Conservation (phyloP, 53 echinoderm and acorn worm genomes). For the Stichopus horrens region DNA sequence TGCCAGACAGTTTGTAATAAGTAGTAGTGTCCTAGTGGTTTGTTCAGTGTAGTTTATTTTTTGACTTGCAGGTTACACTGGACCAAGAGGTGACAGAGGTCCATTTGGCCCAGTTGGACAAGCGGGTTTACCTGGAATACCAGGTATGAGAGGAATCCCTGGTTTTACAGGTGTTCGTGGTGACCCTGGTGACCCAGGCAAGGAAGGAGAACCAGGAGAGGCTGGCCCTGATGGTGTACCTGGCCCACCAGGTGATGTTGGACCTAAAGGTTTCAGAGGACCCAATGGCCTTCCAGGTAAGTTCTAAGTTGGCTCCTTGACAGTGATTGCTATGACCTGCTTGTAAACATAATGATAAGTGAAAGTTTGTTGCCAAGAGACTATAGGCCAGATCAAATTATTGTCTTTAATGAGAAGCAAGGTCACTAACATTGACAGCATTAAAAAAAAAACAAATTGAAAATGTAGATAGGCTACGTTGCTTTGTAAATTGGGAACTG, state of each 20-base stretch:
- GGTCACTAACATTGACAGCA: no score
- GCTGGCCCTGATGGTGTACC: constrained; percentile 49
- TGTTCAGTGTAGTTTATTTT: no score
- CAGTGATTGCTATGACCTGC: no score
- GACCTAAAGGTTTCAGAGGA: constrained; percentile 10
- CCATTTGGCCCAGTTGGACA: not conserved
- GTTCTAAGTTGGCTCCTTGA: not conserved
- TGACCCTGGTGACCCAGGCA: not conserved
- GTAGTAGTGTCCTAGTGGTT: no score
- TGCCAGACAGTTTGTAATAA: no score
- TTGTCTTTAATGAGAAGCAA: no score
- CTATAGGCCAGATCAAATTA: no score
- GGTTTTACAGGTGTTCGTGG: constrained; percentile 14
- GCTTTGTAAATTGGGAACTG: no score
- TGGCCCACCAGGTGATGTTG: constrained; percentile 10
- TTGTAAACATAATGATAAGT: no score
- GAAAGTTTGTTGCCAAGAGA: no score
- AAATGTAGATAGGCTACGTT: no score
- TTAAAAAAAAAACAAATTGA: no score
- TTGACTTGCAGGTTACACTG: not conserved
- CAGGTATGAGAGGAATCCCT: constrained; percentile 2
- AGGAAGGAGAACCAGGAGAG: not conserved
- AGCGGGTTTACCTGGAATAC: not conserved
- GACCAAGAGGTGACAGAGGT: constrained; percentile 17
- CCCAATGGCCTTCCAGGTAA: constrained; percentile 21